These are phyloP conservation scores for Podabrus alpinus DNA, from an alignment of 2,888 invertebrate genomes.

Conservation along the genomic window DNA sequence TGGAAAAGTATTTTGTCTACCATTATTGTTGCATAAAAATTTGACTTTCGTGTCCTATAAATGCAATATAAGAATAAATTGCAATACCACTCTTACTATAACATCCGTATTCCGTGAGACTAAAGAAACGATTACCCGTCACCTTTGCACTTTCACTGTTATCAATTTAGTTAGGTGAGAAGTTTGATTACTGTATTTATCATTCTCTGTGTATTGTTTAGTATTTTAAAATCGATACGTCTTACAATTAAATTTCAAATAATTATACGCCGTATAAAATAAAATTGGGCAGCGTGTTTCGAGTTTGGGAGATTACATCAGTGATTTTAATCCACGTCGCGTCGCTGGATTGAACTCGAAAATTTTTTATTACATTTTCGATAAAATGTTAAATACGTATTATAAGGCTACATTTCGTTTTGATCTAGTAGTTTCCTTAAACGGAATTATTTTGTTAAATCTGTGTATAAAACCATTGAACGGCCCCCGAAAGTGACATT, in stretches of 20 bases:
- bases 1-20: neutral
- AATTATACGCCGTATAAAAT: neutral
- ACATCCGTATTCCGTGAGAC: slow-evolving; percentile 28
- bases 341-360: no score
- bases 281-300: neutral
- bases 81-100: slow-evolving; percentile 13
- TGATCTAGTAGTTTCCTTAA: no score
- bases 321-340: no score
- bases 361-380: no score
- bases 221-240: neutral
- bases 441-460: no score
- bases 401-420: no score
- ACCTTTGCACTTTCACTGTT: slow-evolving; percentile 32
- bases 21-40: slow-evolving; percentile 1
- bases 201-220: neutral
- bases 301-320: neutral
- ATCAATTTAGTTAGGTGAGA: neutral
- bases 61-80: neutral
- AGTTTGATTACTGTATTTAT: neutral
- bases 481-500: no score
- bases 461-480: no score
- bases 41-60: slow-evolving; percentile 1
- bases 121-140: slow-evolving; percentile 22
- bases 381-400: no score
- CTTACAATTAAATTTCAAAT: neutral